Evolutionary conservation across 2,797 vertebrate species (phyloP), one percentile per base, ranked within the genome.

Genomic region (Trichosurus vulpecula): DNA sequence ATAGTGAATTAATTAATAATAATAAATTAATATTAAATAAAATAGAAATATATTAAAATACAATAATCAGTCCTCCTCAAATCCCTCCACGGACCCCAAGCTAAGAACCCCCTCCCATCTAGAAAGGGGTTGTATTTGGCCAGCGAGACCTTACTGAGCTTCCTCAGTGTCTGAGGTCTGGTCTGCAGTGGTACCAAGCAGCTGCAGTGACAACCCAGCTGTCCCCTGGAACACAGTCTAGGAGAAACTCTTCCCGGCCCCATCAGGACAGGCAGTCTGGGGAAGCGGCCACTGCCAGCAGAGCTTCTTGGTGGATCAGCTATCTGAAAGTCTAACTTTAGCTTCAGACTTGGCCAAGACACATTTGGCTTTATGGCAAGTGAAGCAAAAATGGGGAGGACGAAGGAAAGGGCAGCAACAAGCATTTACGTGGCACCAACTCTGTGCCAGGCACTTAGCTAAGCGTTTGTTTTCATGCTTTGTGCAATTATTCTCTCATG

Each of bases 351-450:
- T 30, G 95, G 51, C 53, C 27, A 4, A 57, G 31, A 61, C 52
- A 90, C 41, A 54, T 95, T 93, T 95, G 58, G 93, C 51, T 92
- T 92, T 95, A 52, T 93, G 57, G 81, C 91, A 95, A 92, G 91
- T 92, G 90, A 96, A 93, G 54, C 92, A 95, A 51, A 10, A 29
- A 25, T 25, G 19, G 3, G 22, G 8, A 47, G 22, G 3, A 6
- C 9, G 2, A 51, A 87, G 3, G 25, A 87, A 27, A 19, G 41
- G 41, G 22, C 47, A 27, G 41, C 9, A 27, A 87, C 12, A 87
- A 27, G 22, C 25, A 51, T 47, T 25, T 10, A 51, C 12, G 2
- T n/a, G 31, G 74, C 25, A 47, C 74, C 2, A 3, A 41, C 41
- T 87, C 2, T 27, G 74, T 51, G 41, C 41, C 74, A 27, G 41